phyloP scores from a whole-genome alignment of 2,888 invertebrate species.

The Trimorus sp. region DNA sequence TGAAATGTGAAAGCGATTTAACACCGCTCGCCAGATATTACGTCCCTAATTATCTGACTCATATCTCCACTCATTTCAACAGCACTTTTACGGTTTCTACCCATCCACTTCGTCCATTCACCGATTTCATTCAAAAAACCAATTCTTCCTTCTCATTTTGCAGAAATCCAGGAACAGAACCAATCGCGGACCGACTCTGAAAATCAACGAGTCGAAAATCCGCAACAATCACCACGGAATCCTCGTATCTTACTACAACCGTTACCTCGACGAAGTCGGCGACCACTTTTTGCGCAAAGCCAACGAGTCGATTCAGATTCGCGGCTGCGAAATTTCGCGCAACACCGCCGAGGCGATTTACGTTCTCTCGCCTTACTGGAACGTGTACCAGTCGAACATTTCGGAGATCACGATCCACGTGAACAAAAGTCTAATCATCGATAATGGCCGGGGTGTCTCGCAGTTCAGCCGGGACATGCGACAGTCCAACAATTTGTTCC shows the following conservation, averaged over 20 bases:
- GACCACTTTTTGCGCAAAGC: constrained; percentile 93
- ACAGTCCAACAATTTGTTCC: constrained; percentile 98
- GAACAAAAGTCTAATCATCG: constrained; percentile 91
- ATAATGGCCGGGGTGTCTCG: constrained; percentile 93
- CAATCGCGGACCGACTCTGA: constrained; percentile 89
- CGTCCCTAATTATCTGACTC: constrained; percentile 3
- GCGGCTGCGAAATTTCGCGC: constrained; percentile 90
- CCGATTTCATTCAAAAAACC: background rate
- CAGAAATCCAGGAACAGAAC: constrained; percentile 88
- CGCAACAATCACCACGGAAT: constrained; percentile 91
- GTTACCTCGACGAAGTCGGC: constrained; percentile 92
- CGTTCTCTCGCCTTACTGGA: constrained; percentile 92
- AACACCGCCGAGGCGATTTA: constrained; percentile 91
- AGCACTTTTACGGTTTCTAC: too few relatives aligned
- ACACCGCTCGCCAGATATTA: background rate
- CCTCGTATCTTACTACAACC: constrained; percentile 92
- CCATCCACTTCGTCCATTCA: too few relatives aligned
- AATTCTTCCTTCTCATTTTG: constrained; percentile 1
- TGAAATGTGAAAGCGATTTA: constrained; percentile 41
- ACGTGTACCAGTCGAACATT: constrained; percentile 91
- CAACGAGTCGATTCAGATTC: constrained; percentile 92
- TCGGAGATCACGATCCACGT: constrained; percentile 95
- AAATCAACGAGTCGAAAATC: constrained; percentile 88
- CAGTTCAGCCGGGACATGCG: constrained; percentile 96
- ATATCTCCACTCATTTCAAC: background rate